Conservation (phyloP, 1,140 invertebrate genomes). For the Drosophila sturtevanti region DNA sequence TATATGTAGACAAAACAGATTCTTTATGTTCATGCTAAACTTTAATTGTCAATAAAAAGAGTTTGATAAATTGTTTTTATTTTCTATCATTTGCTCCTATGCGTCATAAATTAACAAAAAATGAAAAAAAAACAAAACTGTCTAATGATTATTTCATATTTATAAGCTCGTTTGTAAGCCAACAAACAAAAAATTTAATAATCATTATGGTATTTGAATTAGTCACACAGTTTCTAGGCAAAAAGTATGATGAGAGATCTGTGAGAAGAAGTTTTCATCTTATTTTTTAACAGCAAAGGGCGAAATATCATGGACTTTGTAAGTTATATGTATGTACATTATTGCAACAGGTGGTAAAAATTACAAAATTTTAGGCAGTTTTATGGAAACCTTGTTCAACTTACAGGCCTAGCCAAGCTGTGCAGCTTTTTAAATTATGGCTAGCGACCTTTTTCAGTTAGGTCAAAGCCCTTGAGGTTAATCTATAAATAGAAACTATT, state of each 20-base stretch:
- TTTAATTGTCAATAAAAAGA: constrained; percentile 30
- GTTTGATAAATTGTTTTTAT: constrained; percentile 35
- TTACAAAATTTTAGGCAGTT: neutral
- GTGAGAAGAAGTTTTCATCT: neutral
- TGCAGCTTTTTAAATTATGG: no score
- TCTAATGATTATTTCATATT: constrained; percentile 7
- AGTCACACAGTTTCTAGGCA: neutral
- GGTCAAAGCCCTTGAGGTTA: no score
- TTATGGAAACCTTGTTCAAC: neutral
- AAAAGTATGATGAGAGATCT: neutral
- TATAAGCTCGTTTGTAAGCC: neutral
- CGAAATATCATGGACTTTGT: neutral
- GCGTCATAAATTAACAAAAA: constrained; percentile 23
- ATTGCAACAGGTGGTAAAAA: neutral
- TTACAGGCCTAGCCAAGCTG: neutral
- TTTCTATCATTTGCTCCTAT: neutral
- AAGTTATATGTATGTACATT: no score
- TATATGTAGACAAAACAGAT: neutral
- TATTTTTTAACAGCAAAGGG: neutral
- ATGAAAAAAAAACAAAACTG: neutral
- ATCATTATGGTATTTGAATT: neutral
- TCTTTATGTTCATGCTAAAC: constrained; percentile 10
- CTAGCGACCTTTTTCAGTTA: no score
- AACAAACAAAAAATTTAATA: neutral
- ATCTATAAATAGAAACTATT: no score